phyloP scores from a whole-genome alignment of 1,140 invertebrate genomes.

The Cecropterus lyciades region DNA sequence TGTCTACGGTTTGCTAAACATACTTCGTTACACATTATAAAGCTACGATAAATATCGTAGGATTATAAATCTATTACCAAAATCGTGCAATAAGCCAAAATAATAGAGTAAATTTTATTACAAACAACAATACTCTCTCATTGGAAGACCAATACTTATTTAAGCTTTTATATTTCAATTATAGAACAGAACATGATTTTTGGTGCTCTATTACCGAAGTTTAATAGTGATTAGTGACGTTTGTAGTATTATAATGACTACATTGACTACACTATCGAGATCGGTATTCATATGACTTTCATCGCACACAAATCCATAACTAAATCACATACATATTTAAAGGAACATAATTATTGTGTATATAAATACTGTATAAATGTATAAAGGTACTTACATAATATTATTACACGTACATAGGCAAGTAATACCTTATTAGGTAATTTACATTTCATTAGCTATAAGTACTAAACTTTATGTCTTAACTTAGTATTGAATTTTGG shows the following conservation, averaged over 20 bases:
- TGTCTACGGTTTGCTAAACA: too few species aligned
- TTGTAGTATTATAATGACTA: conserved; percentile 10
- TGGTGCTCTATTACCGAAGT: too few species aligned
- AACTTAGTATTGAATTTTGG: conserved; percentile 84
- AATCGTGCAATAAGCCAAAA: too few species aligned
- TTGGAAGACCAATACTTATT: too few species aligned
- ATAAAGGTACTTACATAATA: not conserved
- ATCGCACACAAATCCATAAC: conserved; percentile 26
- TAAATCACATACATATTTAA: conserved; percentile 3
- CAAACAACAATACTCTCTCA: too few species aligned
- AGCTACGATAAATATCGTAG: too few species aligned
- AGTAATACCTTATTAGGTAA: not conserved
- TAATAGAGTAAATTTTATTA: too few species aligned
- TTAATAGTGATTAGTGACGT: not conserved
- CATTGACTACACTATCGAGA: conserved; percentile 30
- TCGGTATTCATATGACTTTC: conserved; percentile 29
- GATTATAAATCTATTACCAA: not conserved
- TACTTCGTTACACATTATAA: too few species aligned
- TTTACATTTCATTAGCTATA: not conserved
- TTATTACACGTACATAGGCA: not conserved
- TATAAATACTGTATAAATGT: too few species aligned
- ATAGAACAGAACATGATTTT: too few species aligned
- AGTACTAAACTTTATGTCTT: conserved; percentile 64
- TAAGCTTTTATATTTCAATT: too few species aligned
- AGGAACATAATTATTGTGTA: not conserved